Base-by-base conservation (phyloP, 2,888 invertebrate species). In the Sphaerophoria taeniata region DNA sequence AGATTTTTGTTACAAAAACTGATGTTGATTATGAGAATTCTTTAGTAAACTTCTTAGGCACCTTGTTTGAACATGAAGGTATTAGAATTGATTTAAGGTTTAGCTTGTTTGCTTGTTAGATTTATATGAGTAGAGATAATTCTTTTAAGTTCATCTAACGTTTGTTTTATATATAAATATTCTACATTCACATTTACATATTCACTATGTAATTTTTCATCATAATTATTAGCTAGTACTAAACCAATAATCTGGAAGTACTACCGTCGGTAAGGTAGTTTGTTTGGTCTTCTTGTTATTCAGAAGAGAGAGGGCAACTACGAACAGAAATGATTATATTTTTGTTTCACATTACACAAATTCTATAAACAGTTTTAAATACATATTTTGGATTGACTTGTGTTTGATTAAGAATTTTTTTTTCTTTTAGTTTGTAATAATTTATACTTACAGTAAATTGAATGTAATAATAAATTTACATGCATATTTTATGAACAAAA, bases 391-490 rank as follows among this genome's bases (percentile, higher is more conserved):
- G 51, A 85, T 85, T 81, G 56, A 80, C 80, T 85, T 85, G 80
- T 81, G 85, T 85, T 85, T 85, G 76, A 76, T 85, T 81, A 85
- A 81, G 76, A 76, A 63, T 31, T 61, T 67, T 55, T 55, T 36
- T 39, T 63, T 70, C 16, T 80, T 63, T 67, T 85, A 85, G 79
- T 53, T 85, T 80, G 43, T 80, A 79, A 75, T 80, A 72, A 85
- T 80, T 81, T 85, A 85, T 85, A 24, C 24, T 24, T 24, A 24
- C 24, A 24, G n/a, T n/a, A n/a, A 24, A 24, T 24, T 24, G 2
- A 55, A 76, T 65, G 45, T 77, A 80, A 65, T 24, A 81, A 65
- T 72, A 73, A 83, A 78, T 16, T 56, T 47, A 84, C 55, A 83
- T 71, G 53, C 67, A 31, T 45, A 31, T 61, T n/a, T 33, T 7